Evolutionary conservation across 1,140 invertebrate genomes (phyloP).

Genomic region (Elymnias hypermnestra): DNA sequence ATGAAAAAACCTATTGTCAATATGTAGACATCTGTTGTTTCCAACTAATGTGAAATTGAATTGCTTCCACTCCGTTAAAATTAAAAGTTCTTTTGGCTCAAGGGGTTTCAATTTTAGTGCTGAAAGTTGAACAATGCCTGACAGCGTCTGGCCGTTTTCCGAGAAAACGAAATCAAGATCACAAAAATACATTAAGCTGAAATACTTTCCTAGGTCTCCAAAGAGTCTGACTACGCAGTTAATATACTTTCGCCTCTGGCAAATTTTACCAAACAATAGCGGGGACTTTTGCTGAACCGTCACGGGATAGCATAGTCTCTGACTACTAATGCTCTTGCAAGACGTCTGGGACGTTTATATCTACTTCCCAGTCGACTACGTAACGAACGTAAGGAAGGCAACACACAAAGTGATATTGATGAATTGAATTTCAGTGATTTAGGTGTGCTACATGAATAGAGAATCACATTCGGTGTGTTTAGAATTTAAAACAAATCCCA

Average conservation of each 20-base stretch:
- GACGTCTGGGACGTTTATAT: conserved; percentile 42
- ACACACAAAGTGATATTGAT: conserved; percentile 13
- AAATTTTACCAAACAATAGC: conserved; percentile 29
- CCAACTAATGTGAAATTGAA: background rate
- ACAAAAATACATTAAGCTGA: conserved; percentile 15
- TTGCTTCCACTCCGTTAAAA: background rate
- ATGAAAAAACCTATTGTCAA: no score
- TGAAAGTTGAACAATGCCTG: background rate
- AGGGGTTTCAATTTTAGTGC: background rate
- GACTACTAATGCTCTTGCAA: conserved; percentile 39
- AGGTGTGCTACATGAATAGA: background rate
- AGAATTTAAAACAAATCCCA: background rate
- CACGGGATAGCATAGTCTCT: conserved; percentile 27
- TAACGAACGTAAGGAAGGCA: conserved; percentile 25
- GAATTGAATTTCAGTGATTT: conserved; percentile 6
- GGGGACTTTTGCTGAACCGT: conserved; percentile 22
- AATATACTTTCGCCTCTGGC: conserved; percentile 30
- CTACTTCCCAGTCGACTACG: conserved; percentile 28
- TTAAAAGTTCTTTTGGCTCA: conserved; percentile 2
- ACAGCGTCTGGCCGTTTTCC: conserved; percentile 8
- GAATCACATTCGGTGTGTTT: background rate
- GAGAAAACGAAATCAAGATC: conserved; percentile 8
- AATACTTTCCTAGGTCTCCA: conserved; percentile 23
- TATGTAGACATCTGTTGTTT: no score
- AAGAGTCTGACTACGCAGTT: conserved; percentile 24